Base-by-base conservation (phyloP, 2,113 vertebrate genomes). In the Pseudolaguvia tuberculata region DNA sequence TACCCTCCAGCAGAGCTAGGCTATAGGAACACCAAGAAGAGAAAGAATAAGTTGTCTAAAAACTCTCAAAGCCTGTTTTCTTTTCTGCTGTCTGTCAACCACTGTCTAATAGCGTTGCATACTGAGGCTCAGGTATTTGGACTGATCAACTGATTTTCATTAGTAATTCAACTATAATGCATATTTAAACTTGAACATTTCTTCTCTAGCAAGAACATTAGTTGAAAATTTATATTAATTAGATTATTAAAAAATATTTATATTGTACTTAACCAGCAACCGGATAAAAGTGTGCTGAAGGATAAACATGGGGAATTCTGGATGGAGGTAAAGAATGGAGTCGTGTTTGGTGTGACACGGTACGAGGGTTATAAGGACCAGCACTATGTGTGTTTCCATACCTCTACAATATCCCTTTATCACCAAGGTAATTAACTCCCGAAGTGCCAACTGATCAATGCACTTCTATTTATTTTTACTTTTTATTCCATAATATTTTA, bases 331-430 rank as follows among this genome's bases (percentile, higher is more conserved):
- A 94, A 87, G 74, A 91, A 85, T 20, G 93, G 93, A 0, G 95
- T 93, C 0, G 85, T 98, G 21, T 98, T 99, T 76, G 94, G 91
- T 0, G 97, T 98, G 57, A 93, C 90, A 0, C 95, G 92, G 73
- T 96, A 99, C 1, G 93, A 98, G 86, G 96, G 97, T 45, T 94
- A 90, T 76, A 95, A 97, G 78, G 95, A 97, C 83, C 94, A 95
- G 76, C 95, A 98, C 85, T 98, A 95, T 69, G 83, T 98, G 81
- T 98, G 97, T 81, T 94, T 98, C 57, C 95, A 99, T 78, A 94
- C 91, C 13, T 90, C 88, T 80, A 93, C 87, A 70, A 85, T 97
- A 63, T 94, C 92, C 82, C 92, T 98, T 51, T 94, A 94, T 86
- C 96, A 99, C 83, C 93, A 96, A 93, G 96, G 97, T 99, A 92